Evolutionary conservation across 2,797 vertebrate genomes (phyloP).

Genomic region (Diplodus sargus): DNA sequence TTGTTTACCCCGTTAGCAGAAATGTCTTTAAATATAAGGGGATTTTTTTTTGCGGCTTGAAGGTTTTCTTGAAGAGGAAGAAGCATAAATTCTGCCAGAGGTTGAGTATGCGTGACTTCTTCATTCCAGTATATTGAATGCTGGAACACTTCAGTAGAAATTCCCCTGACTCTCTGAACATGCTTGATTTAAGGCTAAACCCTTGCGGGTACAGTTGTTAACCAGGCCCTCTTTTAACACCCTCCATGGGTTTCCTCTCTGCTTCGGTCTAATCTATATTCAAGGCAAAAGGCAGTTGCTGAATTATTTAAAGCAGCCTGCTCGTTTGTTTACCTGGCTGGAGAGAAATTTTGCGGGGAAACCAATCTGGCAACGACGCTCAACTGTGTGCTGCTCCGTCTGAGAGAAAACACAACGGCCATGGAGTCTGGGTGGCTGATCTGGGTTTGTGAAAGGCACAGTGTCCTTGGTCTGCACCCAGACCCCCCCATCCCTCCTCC

Average conservation of each 20-base stretch:
- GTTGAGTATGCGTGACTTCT: conserved; percentile 12
- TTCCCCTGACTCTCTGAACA: background rate
- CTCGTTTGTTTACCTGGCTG: conserved; percentile 64
- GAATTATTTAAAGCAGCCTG: conserved; percentile 66
- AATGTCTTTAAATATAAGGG: background rate
- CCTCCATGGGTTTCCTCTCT: conserved; percentile 17
- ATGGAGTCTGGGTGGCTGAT: conserved; percentile 38
- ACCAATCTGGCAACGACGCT: conserved; percentile 22
- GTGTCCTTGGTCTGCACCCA: conserved; percentile 51
- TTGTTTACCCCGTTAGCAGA: conserved; percentile 16
- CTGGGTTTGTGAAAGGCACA: conserved; percentile 56
- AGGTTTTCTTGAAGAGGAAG: background rate
- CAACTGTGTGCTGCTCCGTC: conserved; percentile 20
- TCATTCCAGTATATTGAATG: conserved; percentile 9
- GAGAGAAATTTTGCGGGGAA: conserved; percentile 42
- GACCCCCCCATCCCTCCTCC: background rate
- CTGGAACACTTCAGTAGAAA: conserved; percentile 5
- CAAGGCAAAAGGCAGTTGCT: conserved; percentile 39
- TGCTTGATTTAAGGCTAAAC: conserved; percentile 17
- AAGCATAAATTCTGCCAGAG: conserved; percentile 7
- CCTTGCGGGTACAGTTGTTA: conserved; percentile 8
- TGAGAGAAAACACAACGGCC: conserved; percentile 12
- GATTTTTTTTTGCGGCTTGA: background rate
- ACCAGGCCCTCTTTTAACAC: conserved; percentile 19
- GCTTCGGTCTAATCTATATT: conserved; percentile 55